phyloP scores from a whole-genome alignment of 2,113 vertebrate species.

The Cygnus buccinator region DNA sequence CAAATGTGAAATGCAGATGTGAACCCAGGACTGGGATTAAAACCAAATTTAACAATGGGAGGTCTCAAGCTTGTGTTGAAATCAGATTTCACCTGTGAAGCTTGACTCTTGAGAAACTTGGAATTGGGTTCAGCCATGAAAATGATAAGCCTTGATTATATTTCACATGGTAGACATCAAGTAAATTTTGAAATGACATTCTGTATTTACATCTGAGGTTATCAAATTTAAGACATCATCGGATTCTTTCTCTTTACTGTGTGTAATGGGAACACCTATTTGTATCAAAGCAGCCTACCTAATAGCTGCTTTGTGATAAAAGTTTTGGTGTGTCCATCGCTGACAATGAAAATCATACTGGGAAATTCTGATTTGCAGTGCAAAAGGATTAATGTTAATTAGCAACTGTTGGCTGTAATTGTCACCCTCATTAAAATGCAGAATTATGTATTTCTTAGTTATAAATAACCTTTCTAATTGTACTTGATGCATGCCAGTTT shows the following conservation, averaged over 20 bases:
- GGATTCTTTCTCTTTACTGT: constrained; percentile 7
- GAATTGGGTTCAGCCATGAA: constrained; percentile 14
- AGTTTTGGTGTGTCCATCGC: constrained; percentile 43
- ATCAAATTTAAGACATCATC: constrained; percentile 15
- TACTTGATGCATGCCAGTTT: constrained; percentile 84
- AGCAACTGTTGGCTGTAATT: constrained; percentile 77
- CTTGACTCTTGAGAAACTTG: constrained; percentile 26
- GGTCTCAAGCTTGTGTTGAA: constrained; percentile 10
- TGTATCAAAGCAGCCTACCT: neutral
- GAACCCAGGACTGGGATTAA: neutral
- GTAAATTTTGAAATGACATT: constrained; percentile 33
- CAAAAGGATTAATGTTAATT: constrained; percentile 79
- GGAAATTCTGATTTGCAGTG: constrained; percentile 65
- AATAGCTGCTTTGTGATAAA: neutral
- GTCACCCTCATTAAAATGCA: constrained; percentile 78
- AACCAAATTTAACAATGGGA: constrained; percentile 27
- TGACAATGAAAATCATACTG: constrained; percentile 59
- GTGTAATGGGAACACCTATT: neutral
- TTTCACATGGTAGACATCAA: constrained; percentile 12
- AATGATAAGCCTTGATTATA: constrained; percentile 28
- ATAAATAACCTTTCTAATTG: constrained; percentile 84
- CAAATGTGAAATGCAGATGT: neutral
- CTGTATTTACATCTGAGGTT: constrained; percentile 17
- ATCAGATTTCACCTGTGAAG: constrained; percentile 43
- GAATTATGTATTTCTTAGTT: constrained; percentile 83